Percentiles rank a stretch among this genome's conserved stretches.
Conservation (phyloP, 2,113 vertebrate species). For the Nestor notabilis region DNA sequence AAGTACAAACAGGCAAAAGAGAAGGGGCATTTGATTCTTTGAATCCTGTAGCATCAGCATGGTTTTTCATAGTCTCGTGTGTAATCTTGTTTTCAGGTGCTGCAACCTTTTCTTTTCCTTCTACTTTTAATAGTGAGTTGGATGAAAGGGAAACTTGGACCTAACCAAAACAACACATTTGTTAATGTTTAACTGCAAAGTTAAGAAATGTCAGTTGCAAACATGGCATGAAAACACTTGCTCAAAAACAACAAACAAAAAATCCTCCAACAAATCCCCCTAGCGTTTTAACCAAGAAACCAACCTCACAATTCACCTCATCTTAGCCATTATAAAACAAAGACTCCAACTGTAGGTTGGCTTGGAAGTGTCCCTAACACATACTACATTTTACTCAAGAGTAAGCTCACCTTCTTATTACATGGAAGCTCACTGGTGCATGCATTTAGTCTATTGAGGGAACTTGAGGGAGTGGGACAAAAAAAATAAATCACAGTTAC, state of each 20-base stretch:
- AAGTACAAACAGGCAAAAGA: constrained; percentile 62
- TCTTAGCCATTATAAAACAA: not conserved
- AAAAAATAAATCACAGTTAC: not conserved
- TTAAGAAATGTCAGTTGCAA: not conserved
- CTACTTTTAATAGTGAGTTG: constrained; percentile 34
- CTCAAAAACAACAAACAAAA: not conserved
- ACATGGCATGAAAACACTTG: not conserved
- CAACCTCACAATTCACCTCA: not conserved
- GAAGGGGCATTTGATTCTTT: constrained; percentile 70
- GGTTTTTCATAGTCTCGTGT: constrained; percentile 67
- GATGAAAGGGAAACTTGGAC: constrained; percentile 58
- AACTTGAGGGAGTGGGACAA: not conserved
- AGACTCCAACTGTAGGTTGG: not conserved
- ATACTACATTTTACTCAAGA: not conserved
- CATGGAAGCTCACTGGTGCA: not conserved
- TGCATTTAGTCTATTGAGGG: not conserved
- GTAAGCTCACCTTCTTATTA: not conserved
- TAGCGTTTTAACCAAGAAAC: not conserved
- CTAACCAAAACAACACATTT: constrained; percentile 56
- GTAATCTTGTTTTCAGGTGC: constrained; percentile 65
- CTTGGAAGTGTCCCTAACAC: not conserved
- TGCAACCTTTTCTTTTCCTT: constrained; percentile 71
- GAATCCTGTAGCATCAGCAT: constrained; percentile 56
- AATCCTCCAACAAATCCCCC: not conserved
- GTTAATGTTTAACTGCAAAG: not conserved